A percentile compares a stretch with the other conserved stretches of the same genome.
phyloP scores from a whole-genome alignment of 2,888 invertebrate genomes.

The Dynastes maya region DNA sequence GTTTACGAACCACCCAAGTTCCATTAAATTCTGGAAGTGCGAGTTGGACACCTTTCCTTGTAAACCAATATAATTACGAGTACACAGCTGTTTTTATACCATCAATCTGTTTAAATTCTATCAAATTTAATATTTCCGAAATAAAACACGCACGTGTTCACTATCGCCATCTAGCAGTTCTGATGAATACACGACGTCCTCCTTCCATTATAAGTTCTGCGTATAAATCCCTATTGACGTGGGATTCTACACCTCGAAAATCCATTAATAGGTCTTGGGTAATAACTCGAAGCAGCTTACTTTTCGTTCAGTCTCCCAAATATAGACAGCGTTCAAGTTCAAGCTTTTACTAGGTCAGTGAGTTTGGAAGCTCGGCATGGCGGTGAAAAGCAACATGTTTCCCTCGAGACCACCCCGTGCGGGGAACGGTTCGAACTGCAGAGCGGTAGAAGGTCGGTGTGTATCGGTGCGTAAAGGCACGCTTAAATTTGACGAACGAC shows the following conservation, averaged over 20 bases:
- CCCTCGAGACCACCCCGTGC: slow-evolving; percentile 2
- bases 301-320: slow-evolving; percentile 30
- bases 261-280: slow-evolving; percentile 19
- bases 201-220: neutral
- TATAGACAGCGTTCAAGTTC: slow-evolving; percentile 36
- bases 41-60: too few species aligned
- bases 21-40: too few species aligned
- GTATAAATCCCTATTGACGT: slow-evolving; percentile 13
- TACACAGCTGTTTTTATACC: too few species aligned
- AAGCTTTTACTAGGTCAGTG: slow-evolving; percentile 39
- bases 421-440: neutral
- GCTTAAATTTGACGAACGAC: slow-evolving; percentile 38
- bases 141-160: too few species aligned
- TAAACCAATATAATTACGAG: too few species aligned
- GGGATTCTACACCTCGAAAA: slow-evolving; percentile 10
- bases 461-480: slow-evolving; percentile 38
- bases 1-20: too few species aligned
- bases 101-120: too few species aligned
- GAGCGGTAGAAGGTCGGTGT: neutral
- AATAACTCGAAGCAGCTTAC: slow-evolving; percentile 17
- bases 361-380: slow-evolving; percentile 12
- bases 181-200: neutral
- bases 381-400: slow-evolving; percentile 33
- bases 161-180: too few species aligned
- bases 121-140: too few species aligned